Conservation (phyloP, 2,888 invertebrate genomes). For the Eudasyphora cyanicolor region DNA sequence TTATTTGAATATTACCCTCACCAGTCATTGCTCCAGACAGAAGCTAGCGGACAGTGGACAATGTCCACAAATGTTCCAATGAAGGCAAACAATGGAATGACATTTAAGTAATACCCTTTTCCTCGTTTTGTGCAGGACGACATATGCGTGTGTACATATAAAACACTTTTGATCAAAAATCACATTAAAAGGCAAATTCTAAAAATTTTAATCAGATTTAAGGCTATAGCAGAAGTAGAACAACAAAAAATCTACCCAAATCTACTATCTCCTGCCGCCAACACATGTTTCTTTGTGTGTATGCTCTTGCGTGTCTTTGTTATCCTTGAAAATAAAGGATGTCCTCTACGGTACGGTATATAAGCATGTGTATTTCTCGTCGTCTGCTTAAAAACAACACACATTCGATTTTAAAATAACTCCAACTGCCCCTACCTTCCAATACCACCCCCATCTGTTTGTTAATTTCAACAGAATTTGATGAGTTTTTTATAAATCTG, state of each 20-base stretch:
- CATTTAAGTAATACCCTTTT: constrained; percentile 37
- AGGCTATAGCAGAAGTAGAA: constrained; percentile 71
- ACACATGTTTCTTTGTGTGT: constrained; percentile 53
- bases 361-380: constrained; percentile 59
- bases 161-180: constrained; percentile 71
- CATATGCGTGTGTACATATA: constrained; percentile 31
- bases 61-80: constrained; percentile 7
- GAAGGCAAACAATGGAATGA: constrained; percentile 1
- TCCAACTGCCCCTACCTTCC: background rate
- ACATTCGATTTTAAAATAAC: constrained; percentile 59
- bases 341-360: constrained; percentile 33
- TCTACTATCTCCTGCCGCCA: constrained; percentile 27
- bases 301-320: constrained; percentile 54
- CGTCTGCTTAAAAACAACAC: constrained; percentile 24
- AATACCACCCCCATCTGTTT: constrained; percentile 20
- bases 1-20: constrained; percentile 65
- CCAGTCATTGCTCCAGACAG: background rate
- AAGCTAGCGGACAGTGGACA: background rate
- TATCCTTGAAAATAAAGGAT: constrained; percentile 38
- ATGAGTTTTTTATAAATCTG: constrained; percentile 67
- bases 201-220: constrained; percentile 79
- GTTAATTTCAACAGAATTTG: constrained; percentile 54
- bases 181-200: constrained; percentile 79
- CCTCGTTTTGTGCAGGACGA: too few relatives aligned
- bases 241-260: constrained; percentile 39